Base-by-base conservation (phyloP, 1,140 invertebrate genomes). In the Aphelenchoides fujianensis region DNA sequence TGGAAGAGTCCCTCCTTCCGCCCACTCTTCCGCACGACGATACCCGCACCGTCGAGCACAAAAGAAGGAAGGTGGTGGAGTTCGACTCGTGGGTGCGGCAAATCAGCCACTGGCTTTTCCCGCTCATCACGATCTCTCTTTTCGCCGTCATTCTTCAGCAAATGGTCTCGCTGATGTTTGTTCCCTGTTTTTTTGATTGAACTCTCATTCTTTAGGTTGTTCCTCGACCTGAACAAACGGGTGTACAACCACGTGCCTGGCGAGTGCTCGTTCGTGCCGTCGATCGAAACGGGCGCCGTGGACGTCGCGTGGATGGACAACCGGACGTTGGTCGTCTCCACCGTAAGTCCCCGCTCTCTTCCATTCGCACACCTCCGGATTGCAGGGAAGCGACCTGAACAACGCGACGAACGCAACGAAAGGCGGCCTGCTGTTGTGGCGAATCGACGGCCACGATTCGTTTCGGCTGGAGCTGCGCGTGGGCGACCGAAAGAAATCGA, bases 241-340 rank as follows among this genome's bases (percentile, higher is more conserved):
- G 36, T 72, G 19, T 72, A 72, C 68, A 70, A 71, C 53, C 70
- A 70, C 61, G 70, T 72, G 37, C 54, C 66, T 9, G 70, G 64
- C 5, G 69, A 72, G 34, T 69, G 69, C 36, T 36, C 37, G 5
- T 55, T 31, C 59, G n/a, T 55, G 2, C 53, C 30, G 48, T 34
- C 34, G 16, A 5, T 71, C 7, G 53, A 57, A 71, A 19, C 9
- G 54, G 64, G 69, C 7, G 70, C 69, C 1, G 69, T 30, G 7
- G 53, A 72, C n/a, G 30, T 72, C 9, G 28, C 16, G 3, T 35
- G 16, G 32, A 16, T 66, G 27, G 31, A 66, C 36, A 66, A 66
- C 3, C 16, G 12, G n/a, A 66, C 63, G 16, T 0, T 66, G 0
- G 53, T 66, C 23, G 31, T 35, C 12, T 34, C 63, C 19, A 34